phyloP scores from a whole-genome alignment of 2,888 invertebrate genomes.

The Machimus rusticus region DNA sequence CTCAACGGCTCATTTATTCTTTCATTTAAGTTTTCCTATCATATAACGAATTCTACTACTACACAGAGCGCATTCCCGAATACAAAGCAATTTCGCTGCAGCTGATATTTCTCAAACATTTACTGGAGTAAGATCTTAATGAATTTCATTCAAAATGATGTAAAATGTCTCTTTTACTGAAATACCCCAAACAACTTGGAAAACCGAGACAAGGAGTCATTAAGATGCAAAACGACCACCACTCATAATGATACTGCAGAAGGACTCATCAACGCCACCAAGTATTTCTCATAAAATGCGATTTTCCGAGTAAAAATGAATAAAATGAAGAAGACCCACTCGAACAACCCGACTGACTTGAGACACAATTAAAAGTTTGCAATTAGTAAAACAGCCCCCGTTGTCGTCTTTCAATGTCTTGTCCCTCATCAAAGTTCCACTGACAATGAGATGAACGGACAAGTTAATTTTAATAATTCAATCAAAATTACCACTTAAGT shows the following conservation, averaged over 20 bases:
- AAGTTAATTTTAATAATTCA: conserved; percentile 24
- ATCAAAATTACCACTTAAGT: neutral
- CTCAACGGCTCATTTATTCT: no score
- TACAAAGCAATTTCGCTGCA: neutral
- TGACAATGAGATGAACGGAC: neutral
- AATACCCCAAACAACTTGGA: neutral
- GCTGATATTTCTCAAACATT: neutral
- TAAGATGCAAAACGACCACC: conserved; percentile 22
- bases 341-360: neutral
- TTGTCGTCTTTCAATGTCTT: neutral
- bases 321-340: neutral
- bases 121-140: neutral
- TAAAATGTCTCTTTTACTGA: neutral
- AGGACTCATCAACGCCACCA: neutral
- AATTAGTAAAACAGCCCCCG: neutral
- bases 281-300: neutral
- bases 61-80: neutral
- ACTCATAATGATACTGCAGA: neutral
- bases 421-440: neutral
- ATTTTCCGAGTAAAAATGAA: neutral
- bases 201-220: neutral
- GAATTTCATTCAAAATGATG: neutral
- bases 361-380: neutral
- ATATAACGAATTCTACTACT: neutral
- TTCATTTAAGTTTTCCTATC: neutral